Evolutionary conservation across 2,113 vertebrate genomes (phyloP), one percentile per base, ranked within the genome.

Genomic region (Oostethus manadensis): DNA sequence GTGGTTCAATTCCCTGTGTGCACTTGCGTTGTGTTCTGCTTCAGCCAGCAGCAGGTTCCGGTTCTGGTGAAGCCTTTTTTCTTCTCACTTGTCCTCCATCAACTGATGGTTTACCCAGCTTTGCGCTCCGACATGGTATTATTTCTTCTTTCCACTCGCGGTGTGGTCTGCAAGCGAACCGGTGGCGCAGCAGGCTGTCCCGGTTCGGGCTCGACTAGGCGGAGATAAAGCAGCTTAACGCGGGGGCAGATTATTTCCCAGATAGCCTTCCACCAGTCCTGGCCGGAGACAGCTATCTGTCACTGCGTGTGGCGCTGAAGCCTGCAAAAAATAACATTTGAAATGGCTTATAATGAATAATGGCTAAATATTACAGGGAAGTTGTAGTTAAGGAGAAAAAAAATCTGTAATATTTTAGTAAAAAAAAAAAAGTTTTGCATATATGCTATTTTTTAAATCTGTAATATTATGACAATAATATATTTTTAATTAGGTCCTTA

Each of bases 221-320:
- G 64, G 64, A 75, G 81, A 84, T 88, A 85, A 86, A 86, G 84
- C 75, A 70, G 84, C 64, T 88, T 88, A 88, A 71, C 64, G 78
- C 78, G 83, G 82, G 78, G 84, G 68, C 80, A 86, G 86, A 88
- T 88, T 88, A 88, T 80, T 83, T 81, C 84, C 62, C 73, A 82
- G 84, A 84, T 74, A 81, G 80, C 63, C 82, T 76, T 15, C 66
- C 66, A 74, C 43, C 33, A 17, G 58, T 49, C 66, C 73, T 45
- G 72, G 66, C 68, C 45, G 38, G 38, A 2, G 35, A 73, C 73
- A 61, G 8, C 74, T 73, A 35, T 73, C 54, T 73, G 64, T 73
- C 64, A 51, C 13, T 44, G 66, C 29, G 33, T 40, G 53, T 35
- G 53, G 33, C 33, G 1, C 51, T 10, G 35, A 38, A 38, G 35